A percentile compares a stretch with the other conserved stretches of the same genome.
Evolutionary conservation across 1,140 invertebrate species (phyloP).

Genomic region (Pentalonia nigronervosa): DNA sequence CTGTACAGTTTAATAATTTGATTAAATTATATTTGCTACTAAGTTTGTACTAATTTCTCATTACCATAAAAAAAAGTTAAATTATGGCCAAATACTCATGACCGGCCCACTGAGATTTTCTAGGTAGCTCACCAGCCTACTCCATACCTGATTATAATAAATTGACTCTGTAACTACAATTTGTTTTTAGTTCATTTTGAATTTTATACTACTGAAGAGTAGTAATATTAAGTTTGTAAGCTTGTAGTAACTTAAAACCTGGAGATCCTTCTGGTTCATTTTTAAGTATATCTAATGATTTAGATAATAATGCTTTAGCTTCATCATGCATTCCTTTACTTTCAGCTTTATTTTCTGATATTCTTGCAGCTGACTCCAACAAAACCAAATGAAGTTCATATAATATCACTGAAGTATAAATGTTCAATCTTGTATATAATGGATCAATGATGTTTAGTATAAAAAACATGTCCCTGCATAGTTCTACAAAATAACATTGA

Average conservation of each 20-base stretch:
- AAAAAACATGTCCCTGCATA: conserved; percentile 74
- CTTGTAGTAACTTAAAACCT: conserved; percentile 63
- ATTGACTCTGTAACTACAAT: neutral
- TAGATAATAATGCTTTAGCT: conserved; percentile 64
- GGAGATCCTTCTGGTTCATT: conserved; percentile 67
- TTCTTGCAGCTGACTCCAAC: conserved; percentile 67
- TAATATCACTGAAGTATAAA: conserved; percentile 76
- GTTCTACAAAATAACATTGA: conserved; percentile 63
- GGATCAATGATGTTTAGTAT: conserved; percentile 75
- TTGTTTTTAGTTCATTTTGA: neutral
- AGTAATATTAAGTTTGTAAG: neutral
- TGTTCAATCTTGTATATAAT: conserved; percentile 71
- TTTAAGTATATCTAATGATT: conserved; percentile 66
- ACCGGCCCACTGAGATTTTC: no score
- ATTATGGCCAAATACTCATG: no score
- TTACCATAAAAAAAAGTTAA: no score
- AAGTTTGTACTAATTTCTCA: no score
- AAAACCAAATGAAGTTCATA: conserved; percentile 73
- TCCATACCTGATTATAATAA: no score
- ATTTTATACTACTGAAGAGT: neutral
- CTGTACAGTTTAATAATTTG: no score
- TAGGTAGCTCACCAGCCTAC: no score
- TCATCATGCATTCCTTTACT: conserved; percentile 64
- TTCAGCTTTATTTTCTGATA: conserved; percentile 65
- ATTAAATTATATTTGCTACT: no score